Evolutionary conservation across 2,888 invertebrate species (phyloP), one percentile per base, ranked within the genome.

Genomic region (Patella pellucida): DNA sequence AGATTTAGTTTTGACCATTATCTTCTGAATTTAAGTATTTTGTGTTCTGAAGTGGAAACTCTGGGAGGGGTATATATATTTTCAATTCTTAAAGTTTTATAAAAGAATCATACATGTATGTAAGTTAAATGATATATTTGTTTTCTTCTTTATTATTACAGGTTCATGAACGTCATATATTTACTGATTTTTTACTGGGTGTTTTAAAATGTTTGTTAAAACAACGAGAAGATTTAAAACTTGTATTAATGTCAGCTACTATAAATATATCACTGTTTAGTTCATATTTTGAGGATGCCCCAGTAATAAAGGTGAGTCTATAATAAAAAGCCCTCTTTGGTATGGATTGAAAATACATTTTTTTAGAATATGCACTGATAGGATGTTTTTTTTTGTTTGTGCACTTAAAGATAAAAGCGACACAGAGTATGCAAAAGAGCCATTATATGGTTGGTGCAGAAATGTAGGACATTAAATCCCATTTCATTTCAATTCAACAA

Each of bases 241-340:
- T 98, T 16, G 90, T 93, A 14, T 94, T 99, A 0, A 99, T 99
- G 99, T 98, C 98, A 0, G 99, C 99, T 16, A 99, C 99, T 0
- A 99, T 99, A 76, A 99, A 99, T 92, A 95, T 99, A 50, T 94
- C 97, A 82, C 92, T 99, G n/a, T 99, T 99, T 91, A 94, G 94
- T 80, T 93, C 94, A 82, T 99, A 97, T 90, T 99, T 99, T 86
- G 95, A 96, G 89, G 93, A 94, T 68, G 96, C 96, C 68, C 94
- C 94, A 76, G 94, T 97, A 72, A 94, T 97, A 84, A 94, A 96
- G 92, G 95, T 95, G 88, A 85, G 83, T 41, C 41, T 41, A 9
- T 41, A 9, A 41, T 9, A 9, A 41, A 41, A 5, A 41, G 9
- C 41, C 41, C 41, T 41, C 41, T 41, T 41, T 41, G 41, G 41